Evolutionary conservation across 2,113 vertebrate genomes (phyloP).

Genomic region (Lepisosteus oculatus): DNA sequence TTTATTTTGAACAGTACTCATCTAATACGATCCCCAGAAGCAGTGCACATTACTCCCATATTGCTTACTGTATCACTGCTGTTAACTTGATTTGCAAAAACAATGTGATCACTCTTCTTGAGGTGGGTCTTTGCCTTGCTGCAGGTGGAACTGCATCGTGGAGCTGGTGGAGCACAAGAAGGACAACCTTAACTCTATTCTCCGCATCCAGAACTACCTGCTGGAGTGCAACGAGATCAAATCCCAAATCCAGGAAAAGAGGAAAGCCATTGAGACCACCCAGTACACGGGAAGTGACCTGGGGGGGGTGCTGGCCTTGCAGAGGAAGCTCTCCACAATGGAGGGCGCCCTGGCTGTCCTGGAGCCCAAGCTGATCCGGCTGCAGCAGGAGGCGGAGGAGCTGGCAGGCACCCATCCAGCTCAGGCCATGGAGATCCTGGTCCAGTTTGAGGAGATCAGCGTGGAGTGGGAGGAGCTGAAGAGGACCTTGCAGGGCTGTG

Average conservation of each 20-base stretch:
- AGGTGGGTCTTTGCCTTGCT: background rate
- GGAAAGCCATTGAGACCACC: slow-evolving; percentile 79
- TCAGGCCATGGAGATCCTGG: slow-evolving; percentile 73
- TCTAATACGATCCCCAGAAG: too few species aligned
- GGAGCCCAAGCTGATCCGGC: slow-evolving; percentile 80
- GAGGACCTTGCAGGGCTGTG: slow-evolving; percentile 75
- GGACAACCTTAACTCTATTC: slow-evolving; percentile 70
- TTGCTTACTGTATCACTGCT: too few species aligned
- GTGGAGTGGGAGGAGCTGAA: slow-evolving; percentile 89
- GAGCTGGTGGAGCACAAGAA: slow-evolving; percentile 89
- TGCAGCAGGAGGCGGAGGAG: slow-evolving; percentile 80
- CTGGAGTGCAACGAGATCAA: slow-evolving; percentile 87
- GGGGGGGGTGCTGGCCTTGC: slow-evolving; percentile 75
- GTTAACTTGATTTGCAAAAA: too few species aligned
- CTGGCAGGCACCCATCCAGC: slow-evolving; percentile 67
- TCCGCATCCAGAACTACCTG: slow-evolving; percentile 89
- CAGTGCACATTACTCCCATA: too few species aligned
- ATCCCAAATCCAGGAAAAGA: slow-evolving; percentile 83
- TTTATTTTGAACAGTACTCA: too few species aligned
- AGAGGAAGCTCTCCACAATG: slow-evolving; percentile 83
- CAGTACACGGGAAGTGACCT: slow-evolving; percentile 75
- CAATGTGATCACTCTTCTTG: background rate
- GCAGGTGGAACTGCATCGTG: slow-evolving; percentile 93
- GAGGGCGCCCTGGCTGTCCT: slow-evolving; percentile 83
- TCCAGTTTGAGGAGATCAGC: slow-evolving; percentile 81